Evolutionary conservation across 2,113 vertebrate species (phyloP).

Genomic region (Thomomys bottae): DNA sequence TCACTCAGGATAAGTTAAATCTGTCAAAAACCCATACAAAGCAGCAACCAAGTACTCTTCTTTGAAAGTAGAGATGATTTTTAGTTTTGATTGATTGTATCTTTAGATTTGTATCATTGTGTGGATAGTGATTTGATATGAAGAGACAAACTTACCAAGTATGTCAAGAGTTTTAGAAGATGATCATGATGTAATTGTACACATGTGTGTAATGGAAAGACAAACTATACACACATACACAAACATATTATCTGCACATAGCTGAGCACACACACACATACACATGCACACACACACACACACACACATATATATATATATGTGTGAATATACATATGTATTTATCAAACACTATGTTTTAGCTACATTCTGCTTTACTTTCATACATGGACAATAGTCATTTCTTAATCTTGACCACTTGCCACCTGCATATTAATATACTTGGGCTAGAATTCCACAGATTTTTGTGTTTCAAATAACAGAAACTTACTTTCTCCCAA

Average conservation of each 20-base stretch:
- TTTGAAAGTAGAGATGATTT: conserved; percentile 19
- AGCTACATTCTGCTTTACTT: not conserved
- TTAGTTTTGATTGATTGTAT: conserved; percentile 29
- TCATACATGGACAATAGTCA: not conserved
- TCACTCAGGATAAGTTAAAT: not conserved
- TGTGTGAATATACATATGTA: not conserved
- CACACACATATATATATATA: too few relatives aligned
- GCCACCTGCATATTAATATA: too few relatives aligned
- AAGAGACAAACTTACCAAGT: conserved; percentile 18
- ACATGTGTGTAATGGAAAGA: not conserved
- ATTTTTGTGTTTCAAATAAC: not conserved
- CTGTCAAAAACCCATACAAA: conserved; percentile 35
- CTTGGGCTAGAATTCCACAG: not conserved
- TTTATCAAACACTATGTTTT: not conserved
- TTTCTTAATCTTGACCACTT: not conserved
- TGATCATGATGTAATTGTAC: not conserved
- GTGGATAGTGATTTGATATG: conserved; percentile 42
- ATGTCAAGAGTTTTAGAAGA: conserved; percentile 7
- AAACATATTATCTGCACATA: too few relatives aligned
- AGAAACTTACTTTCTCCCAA: not conserved
- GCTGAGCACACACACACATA: too few relatives aligned
- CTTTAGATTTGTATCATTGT: conserved; percentile 47
- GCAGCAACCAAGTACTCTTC: not conserved
- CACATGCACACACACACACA: too few relatives aligned
- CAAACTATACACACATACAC: too few relatives aligned